These are phyloP conservation scores for Acrocera orbiculus DNA, from an alignment of 2,888 invertebrate genomes.

Conservation along the genomic window DNA sequence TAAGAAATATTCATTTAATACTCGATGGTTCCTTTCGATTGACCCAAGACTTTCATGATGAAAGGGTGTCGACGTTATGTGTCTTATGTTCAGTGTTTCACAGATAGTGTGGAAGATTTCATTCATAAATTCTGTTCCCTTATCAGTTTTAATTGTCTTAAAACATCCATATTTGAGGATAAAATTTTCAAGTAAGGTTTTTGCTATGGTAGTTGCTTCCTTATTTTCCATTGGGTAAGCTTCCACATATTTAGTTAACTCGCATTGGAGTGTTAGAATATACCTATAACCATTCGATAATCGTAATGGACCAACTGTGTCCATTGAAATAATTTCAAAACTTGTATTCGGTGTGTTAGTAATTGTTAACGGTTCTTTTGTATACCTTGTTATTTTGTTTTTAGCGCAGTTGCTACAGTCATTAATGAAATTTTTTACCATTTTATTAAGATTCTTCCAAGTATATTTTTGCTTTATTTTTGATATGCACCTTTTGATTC, in stretches of 20 bases:
- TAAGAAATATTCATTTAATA: conserved; percentile 4
- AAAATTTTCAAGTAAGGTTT: neutral
- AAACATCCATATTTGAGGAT: neutral
- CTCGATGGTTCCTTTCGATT: neutral
- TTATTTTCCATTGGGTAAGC: conserved; percentile 8
- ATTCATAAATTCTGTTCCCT: neutral
- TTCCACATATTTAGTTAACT: conserved; percentile 8
- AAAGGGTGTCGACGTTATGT: neutral
- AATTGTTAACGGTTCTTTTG: neutral
- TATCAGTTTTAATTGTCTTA: neutral
- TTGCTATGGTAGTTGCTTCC: conserved; percentile 2
- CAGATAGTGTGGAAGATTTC: neutral
- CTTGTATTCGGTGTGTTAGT: conserved; percentile 3
- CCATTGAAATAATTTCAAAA: conserved; percentile 6
- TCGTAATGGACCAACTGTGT: conserved; percentile 6
- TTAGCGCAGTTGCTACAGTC: too few relatives aligned
- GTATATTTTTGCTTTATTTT: neutral
- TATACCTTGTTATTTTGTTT: conserved; percentile 1
- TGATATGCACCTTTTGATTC: neutral
- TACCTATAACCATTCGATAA: conserved; percentile 6
- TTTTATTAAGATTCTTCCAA: neutral
- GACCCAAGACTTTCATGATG: neutral
- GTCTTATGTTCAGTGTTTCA: neutral
- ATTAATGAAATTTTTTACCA: neutral
- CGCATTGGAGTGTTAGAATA: conserved; percentile 8